These are phyloP conservation scores for Pseudomyrmex sp. DNA, from an alignment of 1,140 invertebrate species.

Conservation along the genomic window DNA sequence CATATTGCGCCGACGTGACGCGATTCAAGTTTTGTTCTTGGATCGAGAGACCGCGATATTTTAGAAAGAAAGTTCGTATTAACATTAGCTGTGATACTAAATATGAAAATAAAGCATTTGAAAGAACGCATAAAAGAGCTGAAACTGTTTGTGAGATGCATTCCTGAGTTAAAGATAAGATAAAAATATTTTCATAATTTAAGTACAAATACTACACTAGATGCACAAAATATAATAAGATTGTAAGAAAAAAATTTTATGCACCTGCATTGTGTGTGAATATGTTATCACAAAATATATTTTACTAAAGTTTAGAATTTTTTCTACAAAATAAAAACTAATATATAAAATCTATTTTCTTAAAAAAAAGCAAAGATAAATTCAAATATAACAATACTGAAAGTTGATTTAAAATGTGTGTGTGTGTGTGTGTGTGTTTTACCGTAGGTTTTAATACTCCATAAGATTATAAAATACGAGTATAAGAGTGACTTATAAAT, in stretches of 20 bases:
- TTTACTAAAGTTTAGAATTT: too few relatives aligned
- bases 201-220: too few relatives aligned
- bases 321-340: too few relatives aligned
- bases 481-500: slow-evolving; percentile 2
- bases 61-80: not conserved
- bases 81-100: not conserved
- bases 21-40: slow-evolving; percentile 10
- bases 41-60: not conserved
- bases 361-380: too few relatives aligned
- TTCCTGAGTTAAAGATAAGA: not conserved
- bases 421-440: not conserved
- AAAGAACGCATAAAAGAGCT: not conserved
- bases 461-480: slow-evolving; percentile 3
- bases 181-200: too few relatives aligned
- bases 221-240: too few relatives aligned
- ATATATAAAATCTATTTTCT: too few relatives aligned
- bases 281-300: too few relatives aligned
- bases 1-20: slow-evolving; percentile 4
- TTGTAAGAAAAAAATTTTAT: too few relatives aligned
- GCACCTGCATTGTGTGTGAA: too few relatives aligned
- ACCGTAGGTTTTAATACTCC: slow-evolving; percentile 10
- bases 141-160: not conserved
- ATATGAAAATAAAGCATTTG: not conserved
- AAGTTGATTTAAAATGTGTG: too few relatives aligned
- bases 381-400: too few relatives aligned